Base-by-base conservation (phyloP, 2,797 vertebrate genomes). In the Dermochelys coriacea region DNA sequence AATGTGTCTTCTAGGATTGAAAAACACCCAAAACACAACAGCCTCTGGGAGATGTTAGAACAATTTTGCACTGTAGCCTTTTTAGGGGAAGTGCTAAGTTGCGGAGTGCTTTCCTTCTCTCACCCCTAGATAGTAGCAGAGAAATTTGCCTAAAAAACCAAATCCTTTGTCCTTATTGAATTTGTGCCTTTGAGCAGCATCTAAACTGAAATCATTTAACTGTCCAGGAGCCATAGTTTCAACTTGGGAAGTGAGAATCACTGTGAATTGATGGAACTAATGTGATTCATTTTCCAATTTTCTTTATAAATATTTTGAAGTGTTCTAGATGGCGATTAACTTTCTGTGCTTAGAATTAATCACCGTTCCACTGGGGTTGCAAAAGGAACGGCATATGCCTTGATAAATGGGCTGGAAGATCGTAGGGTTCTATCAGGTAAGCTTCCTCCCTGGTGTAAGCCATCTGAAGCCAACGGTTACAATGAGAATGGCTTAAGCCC, bases 181-280 rank as follows among this genome's bases (percentile, higher is more conserved):
- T 54, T 85, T 77, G 11, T 75, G 23, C 45, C 71, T 29, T 80
- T 54, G 68, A 87, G 64, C 74, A 87, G 15, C 51, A 49, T 87
- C 77, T 49, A 55, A 79, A 64, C n/a, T 91, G 79, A 49, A 64
- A 2, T 64, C 0, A 0, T 79, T 57, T 31, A 78, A 77, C 49
- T 93, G 80, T 47, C 37, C 78, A 75, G 37, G 82, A 51, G 52
- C 52, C 12, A 12, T 25, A 57, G 45, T 54, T 87, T 19, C 49
- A 75, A 52, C 2, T 0, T 0, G 49, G 81, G 68, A 29, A 68
- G 11, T 1, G 37, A 71, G 2, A 74, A 8, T n/a, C 82, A 68
- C 9, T 1, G 37, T 71, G 2, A 74, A 8, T n/a, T 79, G 1
- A 3, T n/a, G 27, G 54, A 45, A 34, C 51, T 59, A 54, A 47